Conservation (phyloP, 2,888 invertebrate genomes). For the Exephanes ischioxanthus region DNA sequence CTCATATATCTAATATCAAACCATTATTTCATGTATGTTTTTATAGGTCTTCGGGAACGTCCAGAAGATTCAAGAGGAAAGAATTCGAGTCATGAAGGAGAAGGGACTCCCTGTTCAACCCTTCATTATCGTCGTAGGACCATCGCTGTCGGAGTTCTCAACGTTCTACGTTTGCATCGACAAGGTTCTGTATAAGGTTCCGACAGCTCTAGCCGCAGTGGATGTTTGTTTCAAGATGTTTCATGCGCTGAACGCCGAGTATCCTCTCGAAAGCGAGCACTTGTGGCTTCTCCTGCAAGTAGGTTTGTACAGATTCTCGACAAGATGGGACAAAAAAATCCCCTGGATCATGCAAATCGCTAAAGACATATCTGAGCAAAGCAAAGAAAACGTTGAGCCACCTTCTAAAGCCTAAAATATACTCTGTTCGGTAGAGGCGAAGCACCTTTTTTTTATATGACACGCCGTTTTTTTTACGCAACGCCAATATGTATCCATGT, state of each 20-base stretch:
- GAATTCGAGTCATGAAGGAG: background rate
- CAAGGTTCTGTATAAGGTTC: background rate
- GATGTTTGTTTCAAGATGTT: constrained; percentile 63
- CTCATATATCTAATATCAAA: too few relatives aligned
- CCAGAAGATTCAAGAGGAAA: background rate
- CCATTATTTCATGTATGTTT: too few relatives aligned
- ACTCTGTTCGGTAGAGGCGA: too few relatives aligned
- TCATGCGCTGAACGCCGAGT: constrained; percentile 51
- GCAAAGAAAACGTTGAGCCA: background rate
- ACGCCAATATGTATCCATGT: too few relatives aligned
- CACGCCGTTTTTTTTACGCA: too few relatives aligned
- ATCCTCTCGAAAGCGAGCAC: constrained; percentile 56
- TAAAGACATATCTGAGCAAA: background rate
- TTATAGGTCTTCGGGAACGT: too few relatives aligned
- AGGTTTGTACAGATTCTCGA: constrained; percentile 52
- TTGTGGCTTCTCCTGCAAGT: constrained; percentile 59
- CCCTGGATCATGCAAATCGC: constrained; percentile 26
- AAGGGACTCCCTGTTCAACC: background rate
- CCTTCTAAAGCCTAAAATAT: background rate
- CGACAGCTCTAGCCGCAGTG: constrained; percentile 19
- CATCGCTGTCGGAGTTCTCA: background rate
- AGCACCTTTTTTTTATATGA: too few relatives aligned
- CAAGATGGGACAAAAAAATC: constrained; percentile 36
- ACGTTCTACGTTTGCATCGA: constrained; percentile 7
- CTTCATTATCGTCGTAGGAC: background rate